These are phyloP conservation scores for Nasua narica DNA, from an alignment of 2,797 vertebrate genomes.

Conservation along the genomic window DNA sequence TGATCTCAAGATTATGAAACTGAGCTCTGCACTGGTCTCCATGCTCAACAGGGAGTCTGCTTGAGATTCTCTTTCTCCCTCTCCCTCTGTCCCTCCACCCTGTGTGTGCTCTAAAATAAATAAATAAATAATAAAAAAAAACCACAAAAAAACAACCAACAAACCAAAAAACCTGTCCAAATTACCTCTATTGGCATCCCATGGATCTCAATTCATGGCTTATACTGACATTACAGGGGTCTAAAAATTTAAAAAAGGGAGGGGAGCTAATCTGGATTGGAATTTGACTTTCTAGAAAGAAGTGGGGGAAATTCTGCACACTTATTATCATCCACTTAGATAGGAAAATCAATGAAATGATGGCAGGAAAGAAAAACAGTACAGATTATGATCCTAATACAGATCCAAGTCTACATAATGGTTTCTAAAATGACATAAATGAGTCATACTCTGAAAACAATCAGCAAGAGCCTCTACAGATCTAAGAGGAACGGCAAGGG, in stretches of 20 bases:
- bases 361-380: background rate
- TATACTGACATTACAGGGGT: conserved; percentile 62
- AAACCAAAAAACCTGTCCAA: background rate
- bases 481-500: background rate
- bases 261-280: background rate
- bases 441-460: background rate
- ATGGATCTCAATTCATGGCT: conserved; percentile 59
- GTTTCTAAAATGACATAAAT: background rate
- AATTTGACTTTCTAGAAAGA: conserved; percentile 44
- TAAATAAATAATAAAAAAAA: background rate
- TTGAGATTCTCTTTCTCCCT: background rate
- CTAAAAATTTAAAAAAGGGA: conserved; percentile 64
- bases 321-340: background rate
- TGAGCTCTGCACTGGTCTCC: background rate
- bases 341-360: background rate
- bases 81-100: background rate
- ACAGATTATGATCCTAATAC: background rate
- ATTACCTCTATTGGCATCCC: conserved; percentile 46
- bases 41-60: background rate
- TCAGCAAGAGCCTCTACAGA: background rate
- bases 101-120: background rate
- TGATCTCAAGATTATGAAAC: background rate
- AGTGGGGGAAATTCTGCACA: background rate
- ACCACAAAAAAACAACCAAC: background rate
- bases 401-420: background rate